Base-by-base conservation (phyloP, 1,140 invertebrate genomes). In the Grapholita molesta region DNA sequence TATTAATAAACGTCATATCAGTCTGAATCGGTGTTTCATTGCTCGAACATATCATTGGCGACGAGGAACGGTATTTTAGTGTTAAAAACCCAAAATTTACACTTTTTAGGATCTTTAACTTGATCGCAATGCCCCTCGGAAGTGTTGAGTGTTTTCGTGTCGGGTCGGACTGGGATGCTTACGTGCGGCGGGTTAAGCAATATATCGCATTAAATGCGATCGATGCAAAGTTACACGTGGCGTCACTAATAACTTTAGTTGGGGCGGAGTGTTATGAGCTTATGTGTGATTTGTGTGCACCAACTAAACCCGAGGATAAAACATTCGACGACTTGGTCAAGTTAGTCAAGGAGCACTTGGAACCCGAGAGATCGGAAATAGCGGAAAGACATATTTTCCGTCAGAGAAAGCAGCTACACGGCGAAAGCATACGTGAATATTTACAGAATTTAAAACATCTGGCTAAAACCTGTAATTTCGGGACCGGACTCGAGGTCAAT, bases 321-420 rank as follows among this genome's bases (percentile, higher is more conserved):
- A 68, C 33, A 25, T 79, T 76, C 25, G 33, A 28, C 0, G 66
- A 66, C 18, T 65, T 87, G 23, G 69, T 74, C 2, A 66, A 70
- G 35, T 69, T 84, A 4, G 77, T 88, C 70, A 75, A 72, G 18
- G 61, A 77, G 7, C 79, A 88, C 68, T 65, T 87, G 38, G 68
- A 85, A 53, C 86, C 83, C 1, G 67, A 70, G 11, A 42, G 35
- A 7, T 30, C 28, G 3, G 28, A 30, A 30, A 30, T 30, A 30
- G 28, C 28, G 28, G 28, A 30, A 30, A 30, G 28, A 7, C 28
- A 30, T 30, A 7, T 42, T 2, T 42, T 42, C 9, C 42, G 64
- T 35, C 33, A 8, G 18, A 68, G 53, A 61, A 57, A 6, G 11
- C 67, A 68, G 67, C 67, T 12, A 21, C 52, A 66, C 8, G 75